Evolutionary conservation across 2,113 vertebrate species (phyloP).

Genomic region (Picathartes gymnocephalus): DNA sequence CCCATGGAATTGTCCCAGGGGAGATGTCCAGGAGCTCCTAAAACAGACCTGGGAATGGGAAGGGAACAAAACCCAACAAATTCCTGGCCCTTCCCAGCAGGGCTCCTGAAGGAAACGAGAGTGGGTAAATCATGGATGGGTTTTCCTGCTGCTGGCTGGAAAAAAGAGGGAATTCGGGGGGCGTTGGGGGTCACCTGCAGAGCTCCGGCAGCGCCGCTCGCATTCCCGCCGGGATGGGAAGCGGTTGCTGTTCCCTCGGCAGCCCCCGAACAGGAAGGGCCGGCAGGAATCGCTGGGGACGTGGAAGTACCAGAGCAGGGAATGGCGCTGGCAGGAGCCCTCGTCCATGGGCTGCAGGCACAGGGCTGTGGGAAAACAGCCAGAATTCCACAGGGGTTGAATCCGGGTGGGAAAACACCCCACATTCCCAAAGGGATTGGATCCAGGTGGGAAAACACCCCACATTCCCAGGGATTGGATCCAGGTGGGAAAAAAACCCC

Average conservation of each 20-base stretch:
- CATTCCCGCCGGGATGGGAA: conserved; percentile 77
- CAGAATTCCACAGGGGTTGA: rapidly evolving
- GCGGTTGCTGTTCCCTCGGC: conserved; percentile 80
- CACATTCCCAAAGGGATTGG: rapidly evolving
- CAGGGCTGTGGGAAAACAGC: conserved; percentile 19
- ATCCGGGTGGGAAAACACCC: background rate
- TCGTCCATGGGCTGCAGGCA: conserved; percentile 82
- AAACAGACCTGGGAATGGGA: background rate
- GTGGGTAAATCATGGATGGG: rapidly evolving
- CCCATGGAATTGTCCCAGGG: too few relatives aligned
- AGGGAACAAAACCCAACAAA: background rate
- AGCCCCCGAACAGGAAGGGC: conserved; percentile 85
- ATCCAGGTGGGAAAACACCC: background rate
- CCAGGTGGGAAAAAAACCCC: background rate
- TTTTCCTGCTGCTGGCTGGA: background rate
- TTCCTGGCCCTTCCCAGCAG: background rate
- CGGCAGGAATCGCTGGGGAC: conserved; percentile 62
- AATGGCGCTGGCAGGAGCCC: conserved; percentile 76
- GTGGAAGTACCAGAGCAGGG: conserved; percentile 86
- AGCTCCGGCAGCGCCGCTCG: conserved; percentile 56
- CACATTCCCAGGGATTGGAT: background rate
- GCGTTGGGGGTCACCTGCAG: background rate
- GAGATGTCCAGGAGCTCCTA: too few relatives aligned
- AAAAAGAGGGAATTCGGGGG: background rate
- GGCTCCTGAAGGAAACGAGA: rapidly evolving